phyloP scores from a whole-genome alignment of 2,797 vertebrate genomes.

The Manis pentadactyla region DNA sequence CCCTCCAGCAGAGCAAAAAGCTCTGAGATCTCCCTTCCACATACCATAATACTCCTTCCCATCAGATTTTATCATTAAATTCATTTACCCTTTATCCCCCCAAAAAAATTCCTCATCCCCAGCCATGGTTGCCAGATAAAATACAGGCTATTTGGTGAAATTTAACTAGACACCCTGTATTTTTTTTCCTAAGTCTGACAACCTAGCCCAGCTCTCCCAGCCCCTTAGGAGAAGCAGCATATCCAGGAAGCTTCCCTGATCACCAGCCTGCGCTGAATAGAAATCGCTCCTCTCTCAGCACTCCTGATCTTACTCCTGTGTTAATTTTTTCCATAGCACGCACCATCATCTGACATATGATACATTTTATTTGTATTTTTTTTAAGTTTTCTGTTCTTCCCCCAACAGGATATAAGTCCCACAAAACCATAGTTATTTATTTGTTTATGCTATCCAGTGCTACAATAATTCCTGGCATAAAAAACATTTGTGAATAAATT shows the following conservation, averaged over 20 bases:
- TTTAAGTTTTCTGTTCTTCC: neutral
- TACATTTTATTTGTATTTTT: neutral
- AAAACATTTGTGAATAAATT: conserved; percentile 15
- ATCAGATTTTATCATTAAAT: neutral
- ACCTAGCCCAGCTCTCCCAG: neutral
- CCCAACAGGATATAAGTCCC: neutral
- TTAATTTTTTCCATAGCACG: neutral
- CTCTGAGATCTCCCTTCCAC: neutral
- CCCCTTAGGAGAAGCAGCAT: neutral
- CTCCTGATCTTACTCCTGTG: neutral
- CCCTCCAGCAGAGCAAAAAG: neutral
- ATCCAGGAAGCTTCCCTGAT: neutral
- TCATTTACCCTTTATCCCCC: neutral
- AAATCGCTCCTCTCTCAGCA: neutral
- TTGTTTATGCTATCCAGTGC: neutral
- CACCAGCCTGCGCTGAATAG: neutral
- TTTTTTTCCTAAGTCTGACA: conserved; percentile 32
- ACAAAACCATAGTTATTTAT: neutral
- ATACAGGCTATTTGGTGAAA: neutral
- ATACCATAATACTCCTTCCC: neutral
- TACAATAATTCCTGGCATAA: neutral
- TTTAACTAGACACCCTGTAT: neutral
- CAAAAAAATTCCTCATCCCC: neutral
- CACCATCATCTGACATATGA: neutral
- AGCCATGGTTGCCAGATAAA: neutral